Evolutionary conservation across 2,113 vertebrate species (phyloP).

Genomic region (Crotalus helleri): DNA sequence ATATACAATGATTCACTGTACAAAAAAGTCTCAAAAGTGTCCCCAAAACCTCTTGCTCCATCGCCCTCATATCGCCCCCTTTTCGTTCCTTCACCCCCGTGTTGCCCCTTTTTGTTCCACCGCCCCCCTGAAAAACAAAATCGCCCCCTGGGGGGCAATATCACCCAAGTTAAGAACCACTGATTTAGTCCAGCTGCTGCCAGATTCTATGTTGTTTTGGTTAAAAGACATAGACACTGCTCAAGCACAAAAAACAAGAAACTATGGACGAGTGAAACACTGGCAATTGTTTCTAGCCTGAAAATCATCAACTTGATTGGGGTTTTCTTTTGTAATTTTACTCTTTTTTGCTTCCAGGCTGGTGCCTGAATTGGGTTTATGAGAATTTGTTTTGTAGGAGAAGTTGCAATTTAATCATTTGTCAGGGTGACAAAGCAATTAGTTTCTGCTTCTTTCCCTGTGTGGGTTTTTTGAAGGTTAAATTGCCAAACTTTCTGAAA

Average conservation of each 20-base stretch:
- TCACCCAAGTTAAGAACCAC: too few species aligned
- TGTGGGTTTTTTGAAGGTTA: neutral
- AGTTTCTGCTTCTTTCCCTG: neutral
- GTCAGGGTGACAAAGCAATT: neutral
- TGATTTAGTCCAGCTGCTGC: neutral
- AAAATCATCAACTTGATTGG: neutral
- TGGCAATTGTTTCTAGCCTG: neutral
- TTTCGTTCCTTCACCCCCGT: too few species aligned
- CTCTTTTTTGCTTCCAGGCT: neutral
- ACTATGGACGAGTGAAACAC: neutral
- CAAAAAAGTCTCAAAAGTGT: too few species aligned
- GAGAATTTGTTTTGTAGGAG: neutral
- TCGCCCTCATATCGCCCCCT: too few species aligned
- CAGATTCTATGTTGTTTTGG: neutral
- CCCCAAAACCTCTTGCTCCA: too few species aligned
- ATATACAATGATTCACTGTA: too few species aligned
- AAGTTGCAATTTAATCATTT: neutral
- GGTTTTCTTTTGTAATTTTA: neutral
- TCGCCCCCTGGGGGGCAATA: too few species aligned
- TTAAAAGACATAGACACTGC: neutral
- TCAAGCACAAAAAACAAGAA: neutral
- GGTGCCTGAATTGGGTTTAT: neutral
- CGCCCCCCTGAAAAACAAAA: too few species aligned
- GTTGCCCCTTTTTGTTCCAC: too few species aligned
- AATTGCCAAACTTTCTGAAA: neutral